Evolutionary conservation across 2,888 invertebrate species (phyloP).

Genomic region (Chrysolina haemoptera): DNA sequence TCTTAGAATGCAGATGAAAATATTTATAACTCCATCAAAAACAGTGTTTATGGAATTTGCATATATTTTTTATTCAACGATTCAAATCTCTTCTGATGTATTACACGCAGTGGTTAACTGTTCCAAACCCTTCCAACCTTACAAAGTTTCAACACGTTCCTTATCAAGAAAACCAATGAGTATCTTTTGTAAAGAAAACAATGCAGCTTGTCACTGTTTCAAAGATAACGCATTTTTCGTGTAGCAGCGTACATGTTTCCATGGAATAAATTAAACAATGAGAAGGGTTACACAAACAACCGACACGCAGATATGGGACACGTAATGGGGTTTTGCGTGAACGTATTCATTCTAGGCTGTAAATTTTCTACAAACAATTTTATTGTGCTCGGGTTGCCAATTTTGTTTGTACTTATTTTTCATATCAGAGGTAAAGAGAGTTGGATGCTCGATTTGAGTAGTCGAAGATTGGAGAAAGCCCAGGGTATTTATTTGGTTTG

Average conservation of each 20-base stretch:
- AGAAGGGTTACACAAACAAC: slow-evolving; percentile 39
- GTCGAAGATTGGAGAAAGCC: neutral
- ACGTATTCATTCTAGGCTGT: slow-evolving; percentile 6
- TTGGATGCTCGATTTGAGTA: neutral
- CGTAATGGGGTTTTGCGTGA: slow-evolving; percentile 38
- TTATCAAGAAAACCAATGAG: slow-evolving; percentile 12
- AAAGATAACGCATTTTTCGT: slow-evolving; percentile 28
- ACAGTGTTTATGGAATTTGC: no score
- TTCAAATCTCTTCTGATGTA: no score
- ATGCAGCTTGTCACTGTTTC: slow-evolving; percentile 7
- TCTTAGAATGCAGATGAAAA: no score
- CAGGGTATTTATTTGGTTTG: no score
- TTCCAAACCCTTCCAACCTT: neutral
- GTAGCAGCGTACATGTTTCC: slow-evolving; percentile 8
- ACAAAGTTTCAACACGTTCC: neutral
- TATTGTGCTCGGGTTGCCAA: neutral
- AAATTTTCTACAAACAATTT: neutral
- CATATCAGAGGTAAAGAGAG: neutral
- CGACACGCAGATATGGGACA: slow-evolving; percentile 37
- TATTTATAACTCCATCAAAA: no score
- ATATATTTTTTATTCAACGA: no score
- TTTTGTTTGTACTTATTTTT: neutral
- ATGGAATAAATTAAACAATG: slow-evolving; percentile 38
- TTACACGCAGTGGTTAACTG: neutral
- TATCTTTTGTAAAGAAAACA: slow-evolving; percentile 22